Conservation (phyloP, 2,113 vertebrate genomes). For the Elgaria multicarinata region DNA sequence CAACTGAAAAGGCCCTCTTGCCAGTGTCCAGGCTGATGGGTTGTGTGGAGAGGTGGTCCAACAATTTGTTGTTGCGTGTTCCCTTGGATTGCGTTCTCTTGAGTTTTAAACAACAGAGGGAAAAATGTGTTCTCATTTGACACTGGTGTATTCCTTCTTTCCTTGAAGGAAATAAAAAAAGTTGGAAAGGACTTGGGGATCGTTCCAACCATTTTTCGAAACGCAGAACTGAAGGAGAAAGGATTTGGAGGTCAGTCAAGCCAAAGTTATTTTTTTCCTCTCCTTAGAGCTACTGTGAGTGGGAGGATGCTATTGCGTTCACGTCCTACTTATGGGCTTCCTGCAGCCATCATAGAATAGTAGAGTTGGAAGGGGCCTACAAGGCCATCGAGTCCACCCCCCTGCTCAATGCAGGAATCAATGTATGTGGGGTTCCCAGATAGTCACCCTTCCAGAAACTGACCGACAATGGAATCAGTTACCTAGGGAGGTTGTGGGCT, state of each 20-base stretch:
- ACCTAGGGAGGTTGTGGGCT: too few relatives aligned
- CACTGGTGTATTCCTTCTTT: background rate
- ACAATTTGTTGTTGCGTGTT: background rate
- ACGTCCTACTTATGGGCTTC: background rate
- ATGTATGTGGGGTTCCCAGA: too few relatives aligned
- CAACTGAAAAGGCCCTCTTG: background rate
- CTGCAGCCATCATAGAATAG: too few relatives aligned
- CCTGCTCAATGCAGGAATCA: too few relatives aligned
- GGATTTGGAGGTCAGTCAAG: constrained; percentile 91
- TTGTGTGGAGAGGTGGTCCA: background rate
- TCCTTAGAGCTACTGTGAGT: background rate
- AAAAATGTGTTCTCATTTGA: background rate
- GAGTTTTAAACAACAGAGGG: background rate
- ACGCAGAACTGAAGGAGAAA: constrained; percentile 90
- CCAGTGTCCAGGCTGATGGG: background rate
- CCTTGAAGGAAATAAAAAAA: constrained; percentile 89
- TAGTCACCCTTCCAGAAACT: too few relatives aligned
- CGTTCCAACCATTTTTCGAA: constrained; percentile 88
- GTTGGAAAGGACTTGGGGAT: constrained; percentile 91
- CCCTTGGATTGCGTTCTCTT: background rate
- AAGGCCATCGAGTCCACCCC: too few relatives aligned
- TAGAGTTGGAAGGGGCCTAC: too few relatives aligned
- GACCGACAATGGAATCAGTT: too few relatives aligned
- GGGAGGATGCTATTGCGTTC: background rate
- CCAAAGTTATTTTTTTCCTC: background rate